Base-by-base conservation (phyloP, 2,113 vertebrate species). In the Mirounga angustirostris region DNA sequence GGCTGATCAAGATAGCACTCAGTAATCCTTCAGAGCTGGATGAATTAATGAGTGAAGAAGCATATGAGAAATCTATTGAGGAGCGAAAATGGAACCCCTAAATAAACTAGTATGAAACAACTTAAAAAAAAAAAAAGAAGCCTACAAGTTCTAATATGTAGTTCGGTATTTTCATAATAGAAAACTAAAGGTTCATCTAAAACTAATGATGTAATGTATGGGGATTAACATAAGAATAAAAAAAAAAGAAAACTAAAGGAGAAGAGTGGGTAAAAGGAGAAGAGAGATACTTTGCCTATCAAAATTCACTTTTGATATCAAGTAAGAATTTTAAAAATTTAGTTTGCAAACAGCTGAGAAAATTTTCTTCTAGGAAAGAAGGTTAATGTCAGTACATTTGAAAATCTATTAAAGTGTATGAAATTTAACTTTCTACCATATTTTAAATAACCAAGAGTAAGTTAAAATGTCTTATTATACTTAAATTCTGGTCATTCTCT, bases 281-380 rank as follows among this genome's bases (percentile, higher is more conserved):
- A 22, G 26, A 58, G 50, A 80, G 22, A 82, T 33, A 59, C 1
- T 96, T 5, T 58, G 28, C 26, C 54, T 58, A 26, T 46, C 36
- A 69, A 93, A 89, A 89, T 83, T 89, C 50, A 93, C 52, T 83
- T 83, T 36, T 76, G 78, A 96, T 9, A 56, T 82, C n/a, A 83
- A 12, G 63, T 71, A 4, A 63, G 74, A 88, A 83, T 43, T 36
- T 89, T 52, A 30, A 6, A 84, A 87, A 69, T 89, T 84, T 58
- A 67, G 5, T 89, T 69, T 67, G 14, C 69, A 90, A 79, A 78
- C 7, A 93, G 50, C 59, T 50, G 36, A 89, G 69, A 89, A 69
- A 63, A 22, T 61, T 96, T 92, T 81, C 67, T 88, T 61, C 74
- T 88, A 74, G 11, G 3, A 56, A 83, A 89, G 16, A 78, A 89